Percentiles rank a stretch among this genome's conserved stretches.
phyloP scores from a whole-genome alignment of 2,113 vertebrate species.

The Scalopus aquaticus region DNA sequence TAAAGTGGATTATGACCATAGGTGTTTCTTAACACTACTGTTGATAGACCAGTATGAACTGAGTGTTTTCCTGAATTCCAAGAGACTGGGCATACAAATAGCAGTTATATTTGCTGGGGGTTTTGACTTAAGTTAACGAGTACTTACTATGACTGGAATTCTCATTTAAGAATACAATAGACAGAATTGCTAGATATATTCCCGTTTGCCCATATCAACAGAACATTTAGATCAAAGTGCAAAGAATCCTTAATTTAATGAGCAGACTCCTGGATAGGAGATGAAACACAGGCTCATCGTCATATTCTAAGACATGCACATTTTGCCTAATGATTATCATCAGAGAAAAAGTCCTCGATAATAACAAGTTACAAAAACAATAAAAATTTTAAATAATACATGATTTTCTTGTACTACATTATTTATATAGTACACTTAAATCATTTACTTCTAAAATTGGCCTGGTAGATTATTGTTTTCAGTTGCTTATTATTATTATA shows the following conservation, averaged over 20 bases:
- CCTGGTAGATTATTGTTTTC: background rate
- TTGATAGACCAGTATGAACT: background rate
- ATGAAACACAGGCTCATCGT: background rate
- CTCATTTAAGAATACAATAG: too few relatives aligned
- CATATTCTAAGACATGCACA: background rate
- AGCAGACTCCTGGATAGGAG: background rate
- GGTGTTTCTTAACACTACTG: background rate
- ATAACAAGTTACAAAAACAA: background rate
- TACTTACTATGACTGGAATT: background rate
- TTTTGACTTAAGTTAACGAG: background rate
- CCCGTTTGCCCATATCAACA: background rate
- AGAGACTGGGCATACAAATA: fast-evolving
- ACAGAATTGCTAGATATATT: background rate
- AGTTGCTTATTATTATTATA: background rate
- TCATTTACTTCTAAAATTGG: background rate
- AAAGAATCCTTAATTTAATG: background rate
- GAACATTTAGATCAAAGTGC: background rate
- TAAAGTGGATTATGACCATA: background rate
- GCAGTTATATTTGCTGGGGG: background rate
- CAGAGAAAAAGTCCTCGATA: background rate
- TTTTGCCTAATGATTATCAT: background rate
- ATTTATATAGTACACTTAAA: background rate
- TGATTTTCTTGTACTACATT: background rate
- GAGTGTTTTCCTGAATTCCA: background rate
- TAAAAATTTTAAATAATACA: background rate